Evolutionary conservation across 1,140 invertebrate genomes (phyloP).

Genomic region (Drosophila ananassae): DNA sequence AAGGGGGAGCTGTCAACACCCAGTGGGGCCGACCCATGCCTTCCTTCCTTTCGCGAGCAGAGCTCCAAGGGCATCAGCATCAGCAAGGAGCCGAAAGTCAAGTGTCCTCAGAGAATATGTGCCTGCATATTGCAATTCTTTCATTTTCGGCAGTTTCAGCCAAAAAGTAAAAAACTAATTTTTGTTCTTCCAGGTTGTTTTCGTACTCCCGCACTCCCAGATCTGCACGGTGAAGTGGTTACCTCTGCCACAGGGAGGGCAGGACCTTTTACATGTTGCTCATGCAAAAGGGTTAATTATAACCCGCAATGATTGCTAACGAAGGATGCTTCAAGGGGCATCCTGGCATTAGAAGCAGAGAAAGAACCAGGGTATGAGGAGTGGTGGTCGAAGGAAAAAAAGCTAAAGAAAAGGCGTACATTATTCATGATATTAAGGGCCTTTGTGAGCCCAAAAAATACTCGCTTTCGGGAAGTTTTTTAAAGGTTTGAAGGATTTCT

Average conservation of each 20-base stretch:
- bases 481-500: background rate
- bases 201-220: constrained; percentile 25
- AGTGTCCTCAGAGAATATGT: constrained; percentile 79
- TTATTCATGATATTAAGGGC: constrained; percentile 3
- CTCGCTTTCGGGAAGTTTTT: background rate
- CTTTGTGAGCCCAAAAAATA: background rate
- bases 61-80: constrained; percentile 52
- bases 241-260: background rate
- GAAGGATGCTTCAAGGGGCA: constrained; percentile 23
- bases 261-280: constrained; percentile 62
- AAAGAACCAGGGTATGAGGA: background rate
- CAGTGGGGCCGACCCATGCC: constrained; percentile 12
- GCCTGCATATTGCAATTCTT: constrained; percentile 77
- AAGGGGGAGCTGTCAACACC: constrained; percentile 63
- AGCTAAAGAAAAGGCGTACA: background rate
- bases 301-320: constrained; percentile 50
- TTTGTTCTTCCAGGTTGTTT: constrained; percentile 38
- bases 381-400: background rate
- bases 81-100: constrained; percentile 68
- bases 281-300: constrained; percentile 77
- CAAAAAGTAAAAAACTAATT: constrained; percentile 66
- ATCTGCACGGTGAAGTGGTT: constrained; percentile 44
- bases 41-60: background rate
- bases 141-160: constrained; percentile 70
- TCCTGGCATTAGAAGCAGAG: constrained; percentile 1